Evolutionary conservation across 2,888 invertebrate genomes (phyloP).

Genomic region (Coleophora flavipennella): DNA sequence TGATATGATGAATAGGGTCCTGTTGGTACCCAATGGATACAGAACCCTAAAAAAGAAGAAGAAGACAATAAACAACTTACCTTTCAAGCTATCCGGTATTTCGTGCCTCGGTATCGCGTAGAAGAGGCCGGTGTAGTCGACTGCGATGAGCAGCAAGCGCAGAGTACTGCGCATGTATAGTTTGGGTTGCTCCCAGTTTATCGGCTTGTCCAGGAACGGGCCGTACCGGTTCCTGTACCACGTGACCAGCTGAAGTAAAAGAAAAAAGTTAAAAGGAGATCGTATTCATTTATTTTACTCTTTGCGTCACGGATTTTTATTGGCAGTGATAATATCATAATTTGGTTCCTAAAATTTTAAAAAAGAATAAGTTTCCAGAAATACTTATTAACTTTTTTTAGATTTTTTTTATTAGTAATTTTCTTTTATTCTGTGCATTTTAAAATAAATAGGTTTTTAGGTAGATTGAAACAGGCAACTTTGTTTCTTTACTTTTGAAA

Average conservation of each 20-base stretch:
- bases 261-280: not conserved
- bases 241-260: slow-evolving; percentile 25
- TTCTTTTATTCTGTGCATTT: too few species aligned
- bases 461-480: too few species aligned
- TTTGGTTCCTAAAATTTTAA: too few species aligned
- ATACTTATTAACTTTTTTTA: too few species aligned
- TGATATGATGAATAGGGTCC: too few species aligned
- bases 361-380: too few species aligned
- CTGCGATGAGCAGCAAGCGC: slow-evolving; percentile 34
- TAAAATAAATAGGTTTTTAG: too few species aligned
- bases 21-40: too few species aligned
- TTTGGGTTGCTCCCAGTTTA: slow-evolving; percentile 46
- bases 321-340: too few species aligned
- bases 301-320: too few species aligned
- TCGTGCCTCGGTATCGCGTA: slow-evolving; percentile 23
- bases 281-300: not conserved
- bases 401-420: too few species aligned
- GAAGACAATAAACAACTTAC: slow-evolving; percentile 18
- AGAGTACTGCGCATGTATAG: slow-evolving; percentile 28
- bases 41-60: not conserved
- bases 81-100: slow-evolving; percentile 19
- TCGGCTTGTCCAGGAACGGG: slow-evolving; percentile 18
- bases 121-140: slow-evolving; percentile 37
- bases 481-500: too few species aligned
- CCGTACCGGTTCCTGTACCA: slow-evolving; percentile 26